Evolutionary conservation across 64 coral and sea anemone genomes (phyloP).

Genomic region (Porites lutea): DNA sequence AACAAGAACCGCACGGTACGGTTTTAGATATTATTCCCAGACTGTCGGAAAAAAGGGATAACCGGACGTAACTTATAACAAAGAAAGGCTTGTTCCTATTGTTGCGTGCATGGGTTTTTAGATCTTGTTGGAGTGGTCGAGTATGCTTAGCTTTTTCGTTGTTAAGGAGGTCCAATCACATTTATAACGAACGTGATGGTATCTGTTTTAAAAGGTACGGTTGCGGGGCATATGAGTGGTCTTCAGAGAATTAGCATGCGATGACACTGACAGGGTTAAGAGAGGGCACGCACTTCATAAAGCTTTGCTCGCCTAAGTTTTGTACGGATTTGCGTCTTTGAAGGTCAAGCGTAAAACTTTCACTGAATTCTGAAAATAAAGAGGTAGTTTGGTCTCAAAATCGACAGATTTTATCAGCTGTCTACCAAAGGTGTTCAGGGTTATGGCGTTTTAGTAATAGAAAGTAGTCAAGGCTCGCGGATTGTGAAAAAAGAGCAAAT

Average conservation of each 20-base stretch:
- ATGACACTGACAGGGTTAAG: background rate
- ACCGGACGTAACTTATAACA: background rate
- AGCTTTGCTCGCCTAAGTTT: background rate
- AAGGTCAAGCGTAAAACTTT: background rate
- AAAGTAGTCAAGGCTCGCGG: too few relatives aligned
- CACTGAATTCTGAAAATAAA: background rate
- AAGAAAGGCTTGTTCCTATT: background rate
- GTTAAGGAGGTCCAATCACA: too few relatives aligned
- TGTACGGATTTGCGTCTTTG: background rate
- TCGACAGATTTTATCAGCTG: background rate
- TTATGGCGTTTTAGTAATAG: background rate
- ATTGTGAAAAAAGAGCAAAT: too few relatives aligned
- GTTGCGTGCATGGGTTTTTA: background rate
- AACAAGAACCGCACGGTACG: background rate
- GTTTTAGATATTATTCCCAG: background rate
- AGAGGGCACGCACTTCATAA: background rate
- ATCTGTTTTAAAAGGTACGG: background rate
- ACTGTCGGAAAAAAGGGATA: background rate
- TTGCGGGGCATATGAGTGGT: background rate
- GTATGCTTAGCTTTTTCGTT: background rate
- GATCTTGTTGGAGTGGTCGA: too few relatives aligned
- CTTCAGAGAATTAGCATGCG: background rate
- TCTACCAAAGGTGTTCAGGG: background rate
- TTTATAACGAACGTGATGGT: constrained; percentile 3
- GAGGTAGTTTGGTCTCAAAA: background rate